Evolutionary conservation across 2,888 invertebrate species (phyloP).

Genomic region (Caenorhabditis panamensis): DNA sequence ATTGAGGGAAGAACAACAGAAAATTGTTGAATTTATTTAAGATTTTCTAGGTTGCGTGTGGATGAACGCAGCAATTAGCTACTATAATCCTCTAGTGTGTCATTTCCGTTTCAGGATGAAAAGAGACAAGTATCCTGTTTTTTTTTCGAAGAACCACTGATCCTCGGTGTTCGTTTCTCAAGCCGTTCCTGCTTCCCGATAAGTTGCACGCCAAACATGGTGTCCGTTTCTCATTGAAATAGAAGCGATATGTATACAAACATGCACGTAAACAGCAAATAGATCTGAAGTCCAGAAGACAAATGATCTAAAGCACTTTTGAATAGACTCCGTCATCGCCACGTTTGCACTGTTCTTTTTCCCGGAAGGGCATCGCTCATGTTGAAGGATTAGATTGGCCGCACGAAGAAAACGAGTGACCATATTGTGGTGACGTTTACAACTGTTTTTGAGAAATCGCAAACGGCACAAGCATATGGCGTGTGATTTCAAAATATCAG

Average conservation of each 20-base stretch:
- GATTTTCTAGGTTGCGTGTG: too few relatives aligned
- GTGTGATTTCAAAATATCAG: background rate
- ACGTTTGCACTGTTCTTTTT: conserved; percentile 18
- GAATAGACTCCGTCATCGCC: conserved; percentile 20
- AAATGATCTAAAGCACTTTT: conserved; percentile 25
- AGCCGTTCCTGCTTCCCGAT: conserved; percentile 26
- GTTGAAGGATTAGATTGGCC: conserved; percentile 8
- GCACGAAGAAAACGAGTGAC: conserved; percentile 12
- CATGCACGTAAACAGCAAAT: conserved; percentile 51
- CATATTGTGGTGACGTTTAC: conserved; percentile 45
- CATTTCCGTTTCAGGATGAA: too few relatives aligned
- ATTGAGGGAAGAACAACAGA: too few relatives aligned
- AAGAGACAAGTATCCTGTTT: too few relatives aligned
- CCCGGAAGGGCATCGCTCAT: conserved; percentile 25
- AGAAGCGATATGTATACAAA: conserved; percentile 30
- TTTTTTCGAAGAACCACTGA: too few relatives aligned
- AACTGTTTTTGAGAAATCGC: conserved; percentile 20
- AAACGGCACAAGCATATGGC: conserved; percentile 12
- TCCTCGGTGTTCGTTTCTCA: background rate
- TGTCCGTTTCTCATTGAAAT: conserved; percentile 25
- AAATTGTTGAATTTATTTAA: too few relatives aligned
- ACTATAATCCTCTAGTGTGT: too few relatives aligned
- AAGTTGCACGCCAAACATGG: conserved; percentile 53
- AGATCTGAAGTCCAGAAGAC: conserved; percentile 49
- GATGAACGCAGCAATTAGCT: too few relatives aligned